Percentiles rank a stretch among this genome's conserved stretches.
phyloP scores from a whole-genome alignment of 2,888 invertebrate genomes.

The Stenurella melanura region DNA sequence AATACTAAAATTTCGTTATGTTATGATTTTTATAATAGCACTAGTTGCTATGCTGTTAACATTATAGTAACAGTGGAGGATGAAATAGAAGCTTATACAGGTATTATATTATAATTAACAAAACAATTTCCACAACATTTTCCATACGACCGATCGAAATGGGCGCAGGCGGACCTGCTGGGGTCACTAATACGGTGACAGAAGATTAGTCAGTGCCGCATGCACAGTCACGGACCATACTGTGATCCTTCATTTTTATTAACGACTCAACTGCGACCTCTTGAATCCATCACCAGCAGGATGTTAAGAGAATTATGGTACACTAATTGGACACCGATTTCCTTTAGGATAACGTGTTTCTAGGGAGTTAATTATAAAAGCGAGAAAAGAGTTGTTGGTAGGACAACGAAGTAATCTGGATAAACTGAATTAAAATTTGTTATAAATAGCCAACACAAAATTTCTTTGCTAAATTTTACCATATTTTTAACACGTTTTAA shows the following conservation, averaged over 20 bases:
- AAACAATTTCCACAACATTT: neutral
- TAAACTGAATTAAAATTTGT: no score
- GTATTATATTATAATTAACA: no score
- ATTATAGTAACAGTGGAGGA: no score
- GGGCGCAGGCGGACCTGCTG: constrained; percentile 21
- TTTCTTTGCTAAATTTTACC: no score
- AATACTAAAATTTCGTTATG: no score
- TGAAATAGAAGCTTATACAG: no score
- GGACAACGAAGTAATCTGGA: neutral
- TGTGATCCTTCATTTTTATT: constrained; percentile 57
- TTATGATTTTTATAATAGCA: no score
- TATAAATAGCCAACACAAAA: no score
- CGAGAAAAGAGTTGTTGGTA: neutral
- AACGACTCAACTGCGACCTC: constrained; percentile 59
- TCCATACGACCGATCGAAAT: neutral
- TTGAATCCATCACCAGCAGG: constrained; percentile 52
- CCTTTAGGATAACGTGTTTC: constrained; percentile 46
- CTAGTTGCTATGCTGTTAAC: no score
- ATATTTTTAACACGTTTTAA: no score
- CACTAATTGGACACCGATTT: constrained; percentile 54
- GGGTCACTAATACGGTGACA: constrained; percentile 53
- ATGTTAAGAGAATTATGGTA: constrained; percentile 51
- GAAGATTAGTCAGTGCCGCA: constrained; percentile 62
- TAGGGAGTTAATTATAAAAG: constrained; percentile 34
- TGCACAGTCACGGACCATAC: constrained; percentile 54